Evolutionary conservation across 2,888 invertebrate species (phyloP).

Genomic region (Saturnia japonica): DNA sequence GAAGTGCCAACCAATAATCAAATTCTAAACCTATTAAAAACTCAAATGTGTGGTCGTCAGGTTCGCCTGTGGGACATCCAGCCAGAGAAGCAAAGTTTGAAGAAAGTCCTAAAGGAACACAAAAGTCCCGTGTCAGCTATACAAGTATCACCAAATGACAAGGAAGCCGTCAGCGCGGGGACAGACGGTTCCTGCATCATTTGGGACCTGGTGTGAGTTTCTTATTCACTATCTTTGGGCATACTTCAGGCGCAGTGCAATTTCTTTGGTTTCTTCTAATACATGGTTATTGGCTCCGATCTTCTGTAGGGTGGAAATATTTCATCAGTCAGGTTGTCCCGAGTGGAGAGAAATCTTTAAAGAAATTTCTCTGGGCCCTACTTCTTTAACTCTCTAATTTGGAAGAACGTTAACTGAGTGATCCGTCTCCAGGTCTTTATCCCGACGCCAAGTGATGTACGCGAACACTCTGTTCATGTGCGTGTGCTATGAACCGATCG

Average conservation of each 20-base stretch:
- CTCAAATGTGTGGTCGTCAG: slow-evolving; percentile 46
- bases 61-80: slow-evolving; percentile 90
- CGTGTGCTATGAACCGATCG: slow-evolving; percentile 86
- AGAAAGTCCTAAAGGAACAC: slow-evolving; percentile 93
- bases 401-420: no score
- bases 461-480: slow-evolving; percentile 93
- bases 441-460: slow-evolving; percentile 91
- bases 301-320: no score
- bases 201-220: slow-evolving; percentile 91
- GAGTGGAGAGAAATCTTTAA: no score
- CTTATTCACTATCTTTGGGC: background rate
- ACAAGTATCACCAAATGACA: slow-evolving; percentile 88
- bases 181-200: slow-evolving; percentile 96
- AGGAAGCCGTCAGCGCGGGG: slow-evolving; percentile 93
- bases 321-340: no score
- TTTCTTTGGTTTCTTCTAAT: no score
- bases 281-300: no score
- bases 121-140: slow-evolving; percentile 93
- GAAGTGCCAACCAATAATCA: no score
- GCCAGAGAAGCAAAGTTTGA: slow-evolving; percentile 84
- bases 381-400: no score
- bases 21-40: background rate
- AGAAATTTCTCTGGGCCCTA: no score
- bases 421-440: slow-evolving; percentile 62
- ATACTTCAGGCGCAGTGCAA: no score